Conservation (phyloP, 2,113 vertebrate genomes). For the Gallinago media region DNA sequence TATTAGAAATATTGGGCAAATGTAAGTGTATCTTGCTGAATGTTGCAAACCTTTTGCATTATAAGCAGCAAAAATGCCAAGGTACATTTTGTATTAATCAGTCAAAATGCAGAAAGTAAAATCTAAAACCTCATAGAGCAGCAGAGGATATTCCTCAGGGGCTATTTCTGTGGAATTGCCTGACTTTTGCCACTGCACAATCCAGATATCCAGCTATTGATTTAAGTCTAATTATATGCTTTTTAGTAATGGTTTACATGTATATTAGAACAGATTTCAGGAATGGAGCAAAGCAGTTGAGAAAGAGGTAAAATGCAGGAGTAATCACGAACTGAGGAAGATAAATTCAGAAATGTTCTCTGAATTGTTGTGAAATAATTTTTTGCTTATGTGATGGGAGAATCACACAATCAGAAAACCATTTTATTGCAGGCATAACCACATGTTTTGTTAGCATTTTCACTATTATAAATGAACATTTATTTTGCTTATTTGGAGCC, state of each 20-base stretch:
- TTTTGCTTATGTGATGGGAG: neutral
- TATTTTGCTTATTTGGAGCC: neutral
- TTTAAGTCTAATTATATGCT: conserved; percentile 78
- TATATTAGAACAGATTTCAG: conserved; percentile 59
- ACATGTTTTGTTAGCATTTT: neutral
- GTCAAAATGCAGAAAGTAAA: conserved; percentile 77
- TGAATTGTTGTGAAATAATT: neutral
- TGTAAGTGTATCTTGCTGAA: conserved; percentile 51
- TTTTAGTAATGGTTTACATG: conserved; percentile 77
- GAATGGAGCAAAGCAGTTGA: conserved; percentile 2
- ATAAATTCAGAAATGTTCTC: neutral
- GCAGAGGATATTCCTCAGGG: conserved; percentile 71
- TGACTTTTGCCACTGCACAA: conserved; percentile 71
- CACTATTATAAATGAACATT: neutral
- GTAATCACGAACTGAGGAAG: neutral
- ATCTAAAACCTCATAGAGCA: conserved; percentile 67
- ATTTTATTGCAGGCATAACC: neutral
- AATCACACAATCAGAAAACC: neutral
- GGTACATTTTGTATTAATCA: conserved; percentile 79
- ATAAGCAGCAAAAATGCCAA: conserved; percentile 75
- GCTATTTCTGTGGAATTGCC: conserved; percentile 70
- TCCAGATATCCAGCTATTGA: conserved; percentile 77
- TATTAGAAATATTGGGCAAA: conserved; percentile 50
- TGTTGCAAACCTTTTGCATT: conserved; percentile 74
- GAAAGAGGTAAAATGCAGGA: neutral